A percentile compares a stretch with the other conserved stretches of the same genome.
phyloP scores from a whole-genome alignment of 2,113 vertebrate genomes.

The Ginglymostoma cirratum region DNA sequence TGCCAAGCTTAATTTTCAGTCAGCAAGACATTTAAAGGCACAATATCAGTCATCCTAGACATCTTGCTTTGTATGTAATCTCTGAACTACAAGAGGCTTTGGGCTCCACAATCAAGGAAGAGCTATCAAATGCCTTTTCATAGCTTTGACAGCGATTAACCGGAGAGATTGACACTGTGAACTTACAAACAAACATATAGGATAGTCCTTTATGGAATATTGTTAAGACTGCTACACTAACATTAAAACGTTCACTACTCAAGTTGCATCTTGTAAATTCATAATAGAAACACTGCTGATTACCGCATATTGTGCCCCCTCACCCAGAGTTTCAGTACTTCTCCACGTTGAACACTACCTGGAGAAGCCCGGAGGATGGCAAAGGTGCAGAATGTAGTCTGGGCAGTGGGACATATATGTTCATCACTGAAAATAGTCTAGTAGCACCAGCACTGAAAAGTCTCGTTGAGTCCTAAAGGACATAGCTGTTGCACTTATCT shows the following conservation, averaged over 20 bases:
- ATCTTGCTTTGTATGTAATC: constrained; percentile 13
- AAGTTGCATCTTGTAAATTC: neutral
- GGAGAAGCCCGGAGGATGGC: too few relatives aligned
- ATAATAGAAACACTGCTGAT: neutral
- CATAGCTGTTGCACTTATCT: too few relatives aligned
- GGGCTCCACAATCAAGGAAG: neutral
- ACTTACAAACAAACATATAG: neutral
- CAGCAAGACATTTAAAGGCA: neutral
- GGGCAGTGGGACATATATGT: too few relatives aligned
- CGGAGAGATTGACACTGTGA: neutral
- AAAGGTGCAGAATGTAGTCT: too few relatives aligned
- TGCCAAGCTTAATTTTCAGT: neutral
- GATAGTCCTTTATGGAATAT: neutral
- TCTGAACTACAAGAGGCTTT: neutral
- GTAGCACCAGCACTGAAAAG: too few relatives aligned
- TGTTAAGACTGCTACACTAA: neutral
- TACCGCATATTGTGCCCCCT: too few relatives aligned
- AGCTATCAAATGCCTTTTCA: neutral
- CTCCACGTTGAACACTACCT: too few relatives aligned
- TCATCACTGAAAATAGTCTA: too few relatives aligned
- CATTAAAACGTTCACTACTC: neutral
- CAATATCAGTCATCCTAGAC: neutral
- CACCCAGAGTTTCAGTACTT: too few relatives aligned
- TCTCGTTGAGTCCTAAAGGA: too few relatives aligned
- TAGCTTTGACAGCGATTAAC: neutral